Conservation (phyloP, 2,888 invertebrate species). For the Rotaria magnacalcarata region DNA sequence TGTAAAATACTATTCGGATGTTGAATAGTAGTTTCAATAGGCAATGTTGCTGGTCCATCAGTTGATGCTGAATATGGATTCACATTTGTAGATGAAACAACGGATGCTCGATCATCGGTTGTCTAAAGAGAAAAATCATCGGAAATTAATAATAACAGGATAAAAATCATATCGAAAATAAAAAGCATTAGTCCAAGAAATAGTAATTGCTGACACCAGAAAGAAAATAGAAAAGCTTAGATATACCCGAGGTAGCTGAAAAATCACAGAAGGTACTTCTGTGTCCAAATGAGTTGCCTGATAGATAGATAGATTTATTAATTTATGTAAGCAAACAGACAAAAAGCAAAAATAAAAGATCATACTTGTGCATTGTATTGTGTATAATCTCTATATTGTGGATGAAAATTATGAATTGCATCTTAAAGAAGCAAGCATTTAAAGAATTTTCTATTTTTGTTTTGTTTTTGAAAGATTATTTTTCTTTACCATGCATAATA, state of each 20-base stretch:
- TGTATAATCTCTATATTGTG: constrained; percentile 92
- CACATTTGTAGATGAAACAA: neutral
- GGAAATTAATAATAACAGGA: neutral
- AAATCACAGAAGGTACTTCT: constrained; percentile 23
- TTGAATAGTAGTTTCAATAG: neutral
- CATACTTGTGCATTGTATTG: constrained; percentile 45
- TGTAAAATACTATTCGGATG: neutral
- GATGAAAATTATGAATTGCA: constrained; percentile 87
- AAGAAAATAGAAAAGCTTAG: neutral
- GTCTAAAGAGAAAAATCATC: neutral
- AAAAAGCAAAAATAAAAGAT: neutral
- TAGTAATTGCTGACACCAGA: neutral
- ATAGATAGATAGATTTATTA: neutral
- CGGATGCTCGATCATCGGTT: neutral
- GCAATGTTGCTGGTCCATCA: neutral
- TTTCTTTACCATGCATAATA: constrained; percentile 78
- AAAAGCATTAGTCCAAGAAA: neutral
- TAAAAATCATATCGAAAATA: neutral
- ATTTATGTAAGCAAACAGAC: neutral
- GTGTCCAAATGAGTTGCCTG: constrained; percentile 20
- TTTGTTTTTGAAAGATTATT: constrained; percentile 64
- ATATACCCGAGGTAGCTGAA: constrained; percentile 31
- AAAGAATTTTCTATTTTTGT: neutral
- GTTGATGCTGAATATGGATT: neutral
- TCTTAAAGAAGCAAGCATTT: constrained; percentile 46